These are phyloP conservation scores for Pagetopsis macropterus DNA, from an alignment of 2,797 vertebrate species.

Conservation along the genomic window DNA sequence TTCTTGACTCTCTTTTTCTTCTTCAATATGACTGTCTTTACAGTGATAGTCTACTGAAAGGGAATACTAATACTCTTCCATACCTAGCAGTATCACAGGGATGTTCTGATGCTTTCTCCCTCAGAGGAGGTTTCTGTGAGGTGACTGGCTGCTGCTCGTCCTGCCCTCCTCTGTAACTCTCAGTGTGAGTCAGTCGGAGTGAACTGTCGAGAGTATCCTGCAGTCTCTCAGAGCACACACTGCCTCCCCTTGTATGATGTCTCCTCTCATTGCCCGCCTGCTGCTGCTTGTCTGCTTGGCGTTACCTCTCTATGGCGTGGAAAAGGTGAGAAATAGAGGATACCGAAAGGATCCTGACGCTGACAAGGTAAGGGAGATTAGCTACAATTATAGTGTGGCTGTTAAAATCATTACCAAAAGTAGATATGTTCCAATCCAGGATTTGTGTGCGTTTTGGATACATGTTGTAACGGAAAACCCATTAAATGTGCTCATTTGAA, in stretches of 20 bases:
- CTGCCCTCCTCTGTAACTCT: constrained; percentile 66
- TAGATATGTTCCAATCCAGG: neutral
- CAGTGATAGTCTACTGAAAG: too few species aligned
- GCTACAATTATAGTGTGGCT: neutral
- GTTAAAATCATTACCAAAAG: constrained; percentile 2
- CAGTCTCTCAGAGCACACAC: constrained; percentile 10
- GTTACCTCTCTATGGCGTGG: constrained; percentile 75
- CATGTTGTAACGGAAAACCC: neutral
- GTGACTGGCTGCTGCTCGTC: constrained; percentile 58
- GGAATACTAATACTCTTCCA: too few species aligned
- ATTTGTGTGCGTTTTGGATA: neutral
- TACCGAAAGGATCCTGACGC: constrained; percentile 84
- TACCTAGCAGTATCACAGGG: neutral
- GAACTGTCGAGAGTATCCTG: constrained; percentile 10
- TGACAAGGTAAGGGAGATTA: constrained; percentile 80
- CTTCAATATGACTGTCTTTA: too few species aligned
- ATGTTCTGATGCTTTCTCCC: neutral
- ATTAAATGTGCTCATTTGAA: neutral
- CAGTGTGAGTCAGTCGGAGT: constrained; percentile 30
- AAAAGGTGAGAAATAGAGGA: constrained; percentile 82
- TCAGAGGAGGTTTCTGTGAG: neutral
- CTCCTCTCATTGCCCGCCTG: constrained; percentile 62
- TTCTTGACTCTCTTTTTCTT: too few species aligned
- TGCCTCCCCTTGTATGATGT: constrained; percentile 60
- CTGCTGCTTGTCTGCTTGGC: constrained; percentile 79